These are phyloP conservation scores for Pygocentrus nattereri DNA, from an alignment of 2,797 vertebrate genomes.

Conservation along the genomic window DNA sequence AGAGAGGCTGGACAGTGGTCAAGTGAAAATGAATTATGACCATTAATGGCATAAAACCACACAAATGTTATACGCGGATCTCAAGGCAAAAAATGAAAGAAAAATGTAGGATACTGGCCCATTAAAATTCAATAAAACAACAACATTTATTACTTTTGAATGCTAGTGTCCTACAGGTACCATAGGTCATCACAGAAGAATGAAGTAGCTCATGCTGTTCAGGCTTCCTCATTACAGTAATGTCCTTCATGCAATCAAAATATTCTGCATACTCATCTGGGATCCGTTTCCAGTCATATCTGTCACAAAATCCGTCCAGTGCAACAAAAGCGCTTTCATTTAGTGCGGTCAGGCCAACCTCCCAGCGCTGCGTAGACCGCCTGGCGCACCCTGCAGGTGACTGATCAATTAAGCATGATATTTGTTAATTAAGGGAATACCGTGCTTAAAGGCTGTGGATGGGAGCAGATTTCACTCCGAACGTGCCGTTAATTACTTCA, in stretches of 20 bases:
- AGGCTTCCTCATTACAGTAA: neutral
- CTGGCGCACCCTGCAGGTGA: slow-evolving; percentile 66
- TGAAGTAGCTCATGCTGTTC: neutral
- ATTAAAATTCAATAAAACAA: no score
- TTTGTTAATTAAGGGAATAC: slow-evolving; percentile 78
- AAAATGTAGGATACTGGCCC: no score
- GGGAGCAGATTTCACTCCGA: slow-evolving; percentile 76
- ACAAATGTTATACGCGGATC: no score
- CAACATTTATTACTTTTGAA: no score
- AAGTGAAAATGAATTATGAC: no score
- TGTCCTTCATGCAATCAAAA: neutral
- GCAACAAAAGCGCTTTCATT: slow-evolving; percentile 25
- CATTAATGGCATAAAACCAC: no score
- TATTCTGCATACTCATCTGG: neutral
- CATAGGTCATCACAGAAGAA: neutral
- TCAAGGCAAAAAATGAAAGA: no score
- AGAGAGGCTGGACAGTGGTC: no score
- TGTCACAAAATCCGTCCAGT: neutral
- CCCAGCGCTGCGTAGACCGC: slow-evolving; percentile 51
- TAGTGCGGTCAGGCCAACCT: slow-evolving; percentile 42
- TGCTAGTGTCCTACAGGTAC: neutral
- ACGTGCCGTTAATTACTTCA: slow-evolving; percentile 79
- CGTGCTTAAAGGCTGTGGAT: slow-evolving; percentile 71
- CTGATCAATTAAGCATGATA: slow-evolving; percentile 80
- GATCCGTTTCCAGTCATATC: neutral